These are phyloP conservation scores for Anorthoa munda DNA, from an alignment of 2,888 invertebrate species.

Conservation along the genomic window DNA sequence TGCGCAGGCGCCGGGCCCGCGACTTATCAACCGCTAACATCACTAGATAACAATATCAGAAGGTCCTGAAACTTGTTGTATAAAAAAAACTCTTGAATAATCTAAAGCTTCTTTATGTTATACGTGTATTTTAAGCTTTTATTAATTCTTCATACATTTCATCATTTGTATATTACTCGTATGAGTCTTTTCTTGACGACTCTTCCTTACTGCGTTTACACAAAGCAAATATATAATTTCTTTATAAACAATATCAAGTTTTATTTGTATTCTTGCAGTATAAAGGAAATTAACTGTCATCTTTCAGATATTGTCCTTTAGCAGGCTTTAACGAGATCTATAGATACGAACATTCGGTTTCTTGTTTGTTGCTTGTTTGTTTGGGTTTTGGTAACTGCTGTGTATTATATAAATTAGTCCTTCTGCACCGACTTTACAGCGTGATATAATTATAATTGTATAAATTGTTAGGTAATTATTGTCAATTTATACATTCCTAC, in stretches of 20 bases:
- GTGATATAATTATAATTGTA: conserved; percentile 61
- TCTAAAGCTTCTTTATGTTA: not conserved
- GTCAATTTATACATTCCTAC: conserved; percentile 53
- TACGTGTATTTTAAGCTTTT: not conserved
- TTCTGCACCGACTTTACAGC: conserved; percentile 3
- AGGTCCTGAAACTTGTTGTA: not conserved
- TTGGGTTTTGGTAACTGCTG: not conserved
- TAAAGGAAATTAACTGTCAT: not conserved
- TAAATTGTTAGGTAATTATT: conserved; percentile 57
- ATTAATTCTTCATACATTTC: not conserved
- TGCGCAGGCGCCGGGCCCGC: conserved; percentile 71
- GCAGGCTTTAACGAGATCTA: not conserved
- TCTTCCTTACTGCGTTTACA: not conserved
- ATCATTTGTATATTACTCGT: not conserved
- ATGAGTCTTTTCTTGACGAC: not conserved
- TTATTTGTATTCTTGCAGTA: too few relatives aligned
- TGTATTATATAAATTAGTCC: not conserved
- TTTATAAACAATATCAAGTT: too few relatives aligned
- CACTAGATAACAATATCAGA: conserved; percentile 39
- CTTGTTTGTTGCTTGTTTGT: too few relatives aligned
- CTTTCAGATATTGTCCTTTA: not conserved
- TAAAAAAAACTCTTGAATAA: not conserved
- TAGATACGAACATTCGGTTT: too few relatives aligned
- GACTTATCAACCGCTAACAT: conserved; percentile 64
- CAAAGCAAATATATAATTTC: too few relatives aligned